Evolutionary conservation across 2,113 vertebrate species (phyloP).

Genomic region (Enhydra lutris): DNA sequence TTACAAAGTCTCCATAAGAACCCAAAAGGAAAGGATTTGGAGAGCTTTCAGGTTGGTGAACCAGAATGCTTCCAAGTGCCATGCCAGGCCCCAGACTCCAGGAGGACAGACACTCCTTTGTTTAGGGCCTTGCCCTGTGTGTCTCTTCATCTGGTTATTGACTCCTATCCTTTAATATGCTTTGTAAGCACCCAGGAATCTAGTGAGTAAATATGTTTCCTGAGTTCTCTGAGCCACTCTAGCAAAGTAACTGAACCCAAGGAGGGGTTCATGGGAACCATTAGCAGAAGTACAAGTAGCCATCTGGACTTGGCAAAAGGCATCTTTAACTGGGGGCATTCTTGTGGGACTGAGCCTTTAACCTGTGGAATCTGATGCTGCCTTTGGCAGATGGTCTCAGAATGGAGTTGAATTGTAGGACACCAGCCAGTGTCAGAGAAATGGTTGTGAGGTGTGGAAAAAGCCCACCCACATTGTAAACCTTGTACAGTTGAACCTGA

Average conservation of each 20-base stretch:
- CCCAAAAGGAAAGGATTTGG: neutral
- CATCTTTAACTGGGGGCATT: neutral
- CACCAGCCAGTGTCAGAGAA: neutral
- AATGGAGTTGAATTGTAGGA: neutral
- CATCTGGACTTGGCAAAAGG: neutral
- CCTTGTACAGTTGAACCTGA: neutral
- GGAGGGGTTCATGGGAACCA: neutral
- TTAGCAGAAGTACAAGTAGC: neutral
- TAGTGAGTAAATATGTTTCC: neutral
- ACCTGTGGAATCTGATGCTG: neutral
- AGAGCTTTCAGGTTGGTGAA: neutral
- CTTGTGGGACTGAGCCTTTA: neutral
- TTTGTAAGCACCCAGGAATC: neutral
- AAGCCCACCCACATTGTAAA: neutral
- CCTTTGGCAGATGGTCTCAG: neutral
- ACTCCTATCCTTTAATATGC: neutral
- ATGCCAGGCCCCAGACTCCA: neutral
- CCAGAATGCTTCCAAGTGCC: neutral
- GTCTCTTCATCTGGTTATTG: neutral
- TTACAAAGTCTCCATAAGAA: neutral
- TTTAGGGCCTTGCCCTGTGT: neutral
- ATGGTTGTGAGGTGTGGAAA: neutral
- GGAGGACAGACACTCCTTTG: neutral
- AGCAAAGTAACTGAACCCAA: neutral
- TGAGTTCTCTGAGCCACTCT: neutral